Conservation (phyloP, 1,140 invertebrate genomes). For the Myzus persicae region DNA sequence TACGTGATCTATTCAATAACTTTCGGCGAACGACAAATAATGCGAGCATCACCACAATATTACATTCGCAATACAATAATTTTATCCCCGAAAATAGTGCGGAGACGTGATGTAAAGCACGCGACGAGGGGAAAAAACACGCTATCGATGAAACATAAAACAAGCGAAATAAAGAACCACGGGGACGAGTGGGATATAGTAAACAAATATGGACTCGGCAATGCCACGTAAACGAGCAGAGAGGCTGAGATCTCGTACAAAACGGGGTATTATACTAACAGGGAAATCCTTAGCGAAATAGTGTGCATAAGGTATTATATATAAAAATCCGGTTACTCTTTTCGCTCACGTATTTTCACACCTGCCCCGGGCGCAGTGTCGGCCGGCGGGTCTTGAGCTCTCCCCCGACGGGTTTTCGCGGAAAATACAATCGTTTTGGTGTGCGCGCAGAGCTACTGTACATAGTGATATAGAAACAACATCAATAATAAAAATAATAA, state of each 20-base stretch:
- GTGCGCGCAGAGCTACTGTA: not conserved
- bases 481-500: not conserved
- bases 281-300: too few relatives aligned
- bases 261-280: not conserved
- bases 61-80: too few relatives aligned
- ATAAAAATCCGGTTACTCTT: not conserved
- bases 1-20: not conserved
- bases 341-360: conserved; percentile 1
- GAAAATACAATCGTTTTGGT: not conserved
- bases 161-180: not conserved
- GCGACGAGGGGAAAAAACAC: not conserved
- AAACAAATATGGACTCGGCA: not conserved
- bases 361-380: not conserved
- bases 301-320: conserved; percentile 7
- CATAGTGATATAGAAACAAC: too few relatives aligned
- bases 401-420: not conserved
- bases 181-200: not conserved
- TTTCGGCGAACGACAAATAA: not conserved
- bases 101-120: not conserved
- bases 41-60: not conserved
- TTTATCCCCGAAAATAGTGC: not conserved
- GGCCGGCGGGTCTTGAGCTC: not conserved
- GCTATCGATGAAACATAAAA: not conserved
- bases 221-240: not conserved
- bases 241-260: not conserved